Evolutionary conservation across 2,797 vertebrate species (phyloP), one percentile per base, ranked within the genome.

Genomic region (Pteronotus mesoamericanus): DNA sequence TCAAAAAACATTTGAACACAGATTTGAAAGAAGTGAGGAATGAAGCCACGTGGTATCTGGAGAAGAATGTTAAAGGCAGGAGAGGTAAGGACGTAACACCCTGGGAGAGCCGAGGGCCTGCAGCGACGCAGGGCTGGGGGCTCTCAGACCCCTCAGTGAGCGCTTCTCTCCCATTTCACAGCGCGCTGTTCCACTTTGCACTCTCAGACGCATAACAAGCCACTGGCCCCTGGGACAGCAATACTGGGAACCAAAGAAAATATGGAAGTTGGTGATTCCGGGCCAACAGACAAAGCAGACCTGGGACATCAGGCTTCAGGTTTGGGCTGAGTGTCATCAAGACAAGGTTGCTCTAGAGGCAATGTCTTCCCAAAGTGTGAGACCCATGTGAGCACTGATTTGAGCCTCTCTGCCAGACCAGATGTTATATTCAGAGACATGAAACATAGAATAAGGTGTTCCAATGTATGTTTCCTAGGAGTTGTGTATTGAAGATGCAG

Each of bases 311-410:
- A 99, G 99, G 48, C 98, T 99, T 61, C 98, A 99, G 16, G 99
- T 99, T 12, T 98, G 98, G 15, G 99, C 99, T 0, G 99, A 99
- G 83, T 99, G 99, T 97, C 99, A 99, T 98, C 99, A 99, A 97
- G 99, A 99, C 7, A 99, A 99, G 97, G 99, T 99, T 0, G 99
- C 99, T 2, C 98, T 99, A 14, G 98, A 99, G 94, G 99, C 94
- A 99, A 99, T 32, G 98, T 99, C 93, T 99, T 99, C 98, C 99
- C 99, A 97, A 99, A 99, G 98, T 99, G 97, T 99, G 99, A 97
- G 99, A 99, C 94, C 99, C 98, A 0, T 97, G 99, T 91, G 99
- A 99, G 97, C 98, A 99, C 0, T 99, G 99, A 96, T 99, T 99
- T 37, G 99, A 99, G 96, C 98, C 99, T 32, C 99, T 99, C 96